A percentile compares a stretch with the other conserved stretches of the same genome.
Evolutionary conservation across 1,140 invertebrate genomes (phyloP).

Genomic region (Copidosoma floridanum): DNA sequence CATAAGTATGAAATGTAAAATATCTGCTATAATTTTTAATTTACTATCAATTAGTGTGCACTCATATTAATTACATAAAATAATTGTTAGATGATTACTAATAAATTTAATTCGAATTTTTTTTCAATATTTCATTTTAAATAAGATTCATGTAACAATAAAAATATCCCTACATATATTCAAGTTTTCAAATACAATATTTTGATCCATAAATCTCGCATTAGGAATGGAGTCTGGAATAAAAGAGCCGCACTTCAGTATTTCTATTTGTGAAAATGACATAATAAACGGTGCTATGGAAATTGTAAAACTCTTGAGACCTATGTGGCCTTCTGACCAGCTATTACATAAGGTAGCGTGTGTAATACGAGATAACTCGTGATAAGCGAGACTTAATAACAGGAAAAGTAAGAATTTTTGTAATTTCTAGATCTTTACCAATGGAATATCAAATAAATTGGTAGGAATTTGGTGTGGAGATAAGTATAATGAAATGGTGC

Average conservation of each 20-base stretch:
- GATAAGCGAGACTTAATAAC: no score
- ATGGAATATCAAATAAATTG: constrained; percentile 94
- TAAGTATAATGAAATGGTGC: constrained; percentile 69
- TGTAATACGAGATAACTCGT: no score
- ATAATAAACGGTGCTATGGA: constrained; percentile 57
- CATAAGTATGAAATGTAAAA: no score
- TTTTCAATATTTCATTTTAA: no score
- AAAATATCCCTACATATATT: not conserved
- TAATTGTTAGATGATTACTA: not conserved
- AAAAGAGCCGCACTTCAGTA: constrained; percentile 44
- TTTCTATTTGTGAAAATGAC: constrained; percentile 58
- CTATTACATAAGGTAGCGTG: constrained; percentile 58
- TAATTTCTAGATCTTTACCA: constrained; percentile 91
- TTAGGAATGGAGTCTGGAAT: constrained; percentile 22
- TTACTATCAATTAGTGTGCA: not conserved
- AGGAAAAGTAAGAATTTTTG: constrained; percentile 23
- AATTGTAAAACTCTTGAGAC: constrained; percentile 58
- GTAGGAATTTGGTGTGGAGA: constrained; percentile 67
- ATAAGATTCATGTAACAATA: no score
- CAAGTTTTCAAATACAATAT: not conserved
- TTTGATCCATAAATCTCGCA: not conserved
- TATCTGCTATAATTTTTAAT: no score
- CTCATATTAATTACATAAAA: not conserved
- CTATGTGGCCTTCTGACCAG: constrained; percentile 56
- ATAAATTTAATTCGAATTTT: not conserved